Base-by-base conservation (phyloP, 1,140 invertebrate species). In the Scaptomyza pallida region DNA sequence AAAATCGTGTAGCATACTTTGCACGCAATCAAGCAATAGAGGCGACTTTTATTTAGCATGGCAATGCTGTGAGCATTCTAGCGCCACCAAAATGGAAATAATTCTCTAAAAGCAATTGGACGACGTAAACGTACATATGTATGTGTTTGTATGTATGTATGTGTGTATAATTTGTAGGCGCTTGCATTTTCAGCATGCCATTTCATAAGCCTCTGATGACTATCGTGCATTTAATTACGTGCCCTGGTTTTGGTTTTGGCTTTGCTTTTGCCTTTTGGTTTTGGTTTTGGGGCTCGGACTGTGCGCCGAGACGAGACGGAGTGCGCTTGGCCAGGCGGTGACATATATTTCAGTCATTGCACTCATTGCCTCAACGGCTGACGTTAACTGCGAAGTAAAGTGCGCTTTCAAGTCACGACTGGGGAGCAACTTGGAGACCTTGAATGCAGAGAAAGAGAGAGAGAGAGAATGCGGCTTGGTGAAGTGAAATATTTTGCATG, bases 211-310 rank as follows among this genome's bases (percentile, higher is more conserved):
- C 47, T 41, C 19, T 6, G 52, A 13, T 13, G 50, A 23, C 59
- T 52, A 50, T 59, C 54, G 54, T 86, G 62, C 51, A 74, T 75
- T 77, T 86, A 86, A 85, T 86, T 85, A 69, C 74, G 57, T 43
- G 52, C 43, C 19, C 15, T 61, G 48, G 21, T 37, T 40, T 19
- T 10, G 33, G 33, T 37, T 37, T 37, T n/a, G 10, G 10, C 12
- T 35, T 12, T 35, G 21, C 21, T 21, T 21, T 21, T 21, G 23
- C 5, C 6, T 2, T 26, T 26, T 4, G n/a, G 23, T n/a, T n/a
- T 21, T 21, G 23, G 23, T 26, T 2, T 26, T 26, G 23, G 23
- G 23, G 23, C 23, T 26, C 23, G 23, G 23, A 26, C 23, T 26
- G 23, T 6, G 10, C 5, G 21, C 21, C 21, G 21, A 21, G 23